phyloP scores from a whole-genome alignment of 2,113 vertebrate genomes.

The Antennarius striatus region DNA sequence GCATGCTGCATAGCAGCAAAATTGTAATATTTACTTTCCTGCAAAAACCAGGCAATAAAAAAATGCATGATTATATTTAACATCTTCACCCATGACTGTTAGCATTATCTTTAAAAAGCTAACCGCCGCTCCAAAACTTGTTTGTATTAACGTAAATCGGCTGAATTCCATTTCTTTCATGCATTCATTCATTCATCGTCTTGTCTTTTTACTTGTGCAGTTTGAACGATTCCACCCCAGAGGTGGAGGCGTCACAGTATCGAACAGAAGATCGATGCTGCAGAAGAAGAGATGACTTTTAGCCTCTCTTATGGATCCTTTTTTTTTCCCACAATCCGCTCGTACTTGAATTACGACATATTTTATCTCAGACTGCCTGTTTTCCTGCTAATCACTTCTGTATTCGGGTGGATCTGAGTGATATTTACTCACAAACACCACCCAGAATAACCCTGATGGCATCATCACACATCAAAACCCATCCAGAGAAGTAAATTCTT shows the following conservation, averaged over 20 bases:
- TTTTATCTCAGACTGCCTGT: too few relatives aligned
- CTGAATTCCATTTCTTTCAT: neutral
- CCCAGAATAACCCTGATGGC: neutral
- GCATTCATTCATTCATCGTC: conserved; percentile 19
- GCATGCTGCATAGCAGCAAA: too few relatives aligned
- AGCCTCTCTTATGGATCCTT: neutral
- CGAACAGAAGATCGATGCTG: neutral
- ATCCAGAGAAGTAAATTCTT: neutral
- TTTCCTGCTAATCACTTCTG: too few relatives aligned
- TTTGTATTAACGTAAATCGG: too few relatives aligned
- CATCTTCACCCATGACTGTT: too few relatives aligned
- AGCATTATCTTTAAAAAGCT: too few relatives aligned
- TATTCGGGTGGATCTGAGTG: neutral
- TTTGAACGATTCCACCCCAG: conserved; percentile 7
- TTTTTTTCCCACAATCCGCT: neutral
- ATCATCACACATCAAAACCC: neutral
- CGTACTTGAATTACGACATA: too few relatives aligned
- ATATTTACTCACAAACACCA: too few relatives aligned
- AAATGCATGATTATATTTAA: too few relatives aligned
- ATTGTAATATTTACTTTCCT: too few relatives aligned
- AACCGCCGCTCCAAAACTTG: too few relatives aligned
- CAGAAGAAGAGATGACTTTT: neutral
- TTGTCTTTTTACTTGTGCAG: conserved; percentile 31
- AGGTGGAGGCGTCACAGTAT: conserved; percentile 3
- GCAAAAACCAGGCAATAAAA: too few relatives aligned